These are phyloP conservation scores for Argyresthia goedartella DNA, from an alignment of 2,888 invertebrate species.

Conservation along the genomic window DNA sequence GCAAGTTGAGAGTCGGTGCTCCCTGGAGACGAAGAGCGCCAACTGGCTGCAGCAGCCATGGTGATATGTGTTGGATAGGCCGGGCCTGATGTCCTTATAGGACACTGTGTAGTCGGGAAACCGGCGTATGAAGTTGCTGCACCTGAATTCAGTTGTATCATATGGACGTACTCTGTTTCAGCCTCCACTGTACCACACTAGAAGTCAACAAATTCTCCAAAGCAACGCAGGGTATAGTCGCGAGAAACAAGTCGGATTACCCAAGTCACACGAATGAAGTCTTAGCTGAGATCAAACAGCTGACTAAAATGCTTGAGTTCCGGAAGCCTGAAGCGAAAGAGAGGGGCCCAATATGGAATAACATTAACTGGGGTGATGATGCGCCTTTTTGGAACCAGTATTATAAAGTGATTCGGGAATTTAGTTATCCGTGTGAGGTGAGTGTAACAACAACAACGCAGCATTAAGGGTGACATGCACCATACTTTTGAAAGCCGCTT, in stretches of 20 bases:
- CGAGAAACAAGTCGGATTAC: slow-evolving; percentile 32
- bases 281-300: slow-evolving; percentile 41
- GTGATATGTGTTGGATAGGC: slow-evolving; percentile 73
- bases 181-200: slow-evolving; percentile 50
- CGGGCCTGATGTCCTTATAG: slow-evolving; percentile 81
- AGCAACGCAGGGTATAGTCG: slow-evolving; percentile 42
- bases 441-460: neutral
- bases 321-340: slow-evolving; percentile 21
- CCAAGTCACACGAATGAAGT: slow-evolving; percentile 36
- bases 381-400: slow-evolving; percentile 65
- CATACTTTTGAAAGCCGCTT: too few species aligned
- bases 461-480: too few species aligned
- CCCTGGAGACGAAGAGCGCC: slow-evolving; percentile 76
- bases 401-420: slow-evolving; percentile 46
- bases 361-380: slow-evolving; percentile 59
- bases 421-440: slow-evolving; percentile 50
- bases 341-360: slow-evolving; percentile 29
- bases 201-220: slow-evolving; percentile 56
- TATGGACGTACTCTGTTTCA: slow-evolving; percentile 21
- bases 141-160: slow-evolving; percentile 60
- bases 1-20: slow-evolving; percentile 44
- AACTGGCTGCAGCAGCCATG: slow-evolving; percentile 87
- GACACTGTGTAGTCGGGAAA: slow-evolving; percentile 83
- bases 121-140: slow-evolving; percentile 73
- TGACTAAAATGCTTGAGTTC: slow-evolving; percentile 45